These are phyloP conservation scores for Nycteola revayana DNA, from an alignment of 2,888 invertebrate species.

Conservation along the genomic window DNA sequence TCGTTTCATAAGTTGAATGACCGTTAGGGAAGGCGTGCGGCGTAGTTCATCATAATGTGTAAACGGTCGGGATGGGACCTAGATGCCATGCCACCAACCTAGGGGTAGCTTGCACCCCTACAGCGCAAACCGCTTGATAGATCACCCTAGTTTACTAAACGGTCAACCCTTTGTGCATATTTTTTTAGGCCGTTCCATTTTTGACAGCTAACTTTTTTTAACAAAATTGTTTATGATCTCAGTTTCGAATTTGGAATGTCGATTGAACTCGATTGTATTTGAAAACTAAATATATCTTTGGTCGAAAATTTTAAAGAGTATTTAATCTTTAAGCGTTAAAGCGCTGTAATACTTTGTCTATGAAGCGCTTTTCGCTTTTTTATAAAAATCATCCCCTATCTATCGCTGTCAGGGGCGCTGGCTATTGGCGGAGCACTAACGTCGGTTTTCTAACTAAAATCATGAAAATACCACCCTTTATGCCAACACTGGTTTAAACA, in stretches of 20 bases:
- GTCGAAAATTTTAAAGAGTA: too few relatives aligned
- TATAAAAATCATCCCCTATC: slow-evolving; percentile 62
- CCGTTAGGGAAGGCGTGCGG: slow-evolving; percentile 47
- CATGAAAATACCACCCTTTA: slow-evolving; percentile 67
- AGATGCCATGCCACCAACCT: slow-evolving; percentile 56
- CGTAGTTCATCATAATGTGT: slow-evolving; percentile 72
- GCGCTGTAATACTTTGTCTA: slow-evolving; percentile 41
- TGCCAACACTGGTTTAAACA: slow-evolving; percentile 61
- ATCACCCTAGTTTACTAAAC: slow-evolving; percentile 14
- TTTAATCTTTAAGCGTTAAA: slow-evolving; percentile 1
- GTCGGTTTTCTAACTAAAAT: slow-evolving; percentile 61
- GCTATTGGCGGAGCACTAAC: slow-evolving; percentile 58
- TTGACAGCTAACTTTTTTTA: not conserved
- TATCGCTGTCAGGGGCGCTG: slow-evolving; percentile 52
- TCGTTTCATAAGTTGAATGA: slow-evolving; percentile 57
- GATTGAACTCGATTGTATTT: too few relatives aligned
- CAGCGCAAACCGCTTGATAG: slow-evolving; percentile 57
- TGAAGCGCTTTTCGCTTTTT: slow-evolving; percentile 63
- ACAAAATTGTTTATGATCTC: too few relatives aligned
- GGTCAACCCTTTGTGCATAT: not conserved
- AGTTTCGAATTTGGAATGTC: too few relatives aligned
- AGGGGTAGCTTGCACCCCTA: slow-evolving; percentile 44
- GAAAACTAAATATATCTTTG: not conserved
- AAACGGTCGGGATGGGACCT: slow-evolving; percentile 59
- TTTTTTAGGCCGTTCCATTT: not conserved